Evolutionary conservation across 2,797 vertebrate species (phyloP).

Genomic region (Phataginus tetradactyla): DNA sequence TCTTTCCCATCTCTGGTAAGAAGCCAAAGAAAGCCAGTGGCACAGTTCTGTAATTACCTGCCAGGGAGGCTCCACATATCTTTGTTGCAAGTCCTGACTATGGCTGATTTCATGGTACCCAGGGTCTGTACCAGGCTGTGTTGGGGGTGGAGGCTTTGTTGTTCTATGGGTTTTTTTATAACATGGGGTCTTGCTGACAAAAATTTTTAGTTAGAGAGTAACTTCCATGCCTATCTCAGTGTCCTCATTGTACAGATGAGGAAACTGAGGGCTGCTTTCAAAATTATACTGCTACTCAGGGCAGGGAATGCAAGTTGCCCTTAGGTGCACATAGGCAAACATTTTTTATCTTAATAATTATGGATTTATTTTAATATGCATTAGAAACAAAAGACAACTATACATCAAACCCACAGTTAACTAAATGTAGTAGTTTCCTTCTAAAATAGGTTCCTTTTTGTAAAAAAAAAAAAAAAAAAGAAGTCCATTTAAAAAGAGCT

Average conservation of each 20-base stretch:
- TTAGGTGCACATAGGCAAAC: neutral
- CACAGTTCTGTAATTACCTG: neutral
- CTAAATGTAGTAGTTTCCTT: neutral
- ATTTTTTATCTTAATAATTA: neutral
- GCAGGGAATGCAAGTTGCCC: neutral
- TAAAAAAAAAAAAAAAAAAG: neutral
- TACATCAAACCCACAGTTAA: neutral
- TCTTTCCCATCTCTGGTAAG: neutral
- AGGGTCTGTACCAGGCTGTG: neutral
- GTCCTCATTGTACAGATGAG: neutral
- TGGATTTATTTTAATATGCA: neutral
- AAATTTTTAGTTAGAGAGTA: conserved; percentile 40
- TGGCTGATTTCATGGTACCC: neutral
- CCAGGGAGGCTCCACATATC: neutral
- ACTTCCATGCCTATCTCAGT: neutral
- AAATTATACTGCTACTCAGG: neutral
- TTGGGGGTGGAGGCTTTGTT: neutral
- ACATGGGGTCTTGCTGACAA: neutral
- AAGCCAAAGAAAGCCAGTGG: neutral
- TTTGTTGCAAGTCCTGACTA: neutral
- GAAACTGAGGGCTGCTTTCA: neutral
- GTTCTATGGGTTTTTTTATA: neutral
- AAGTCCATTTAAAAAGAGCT: neutral
- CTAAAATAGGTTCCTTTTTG: conserved; percentile 19
- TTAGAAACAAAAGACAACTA: neutral